phyloP scores from a whole-genome alignment of 1,140 invertebrate genomes.

The Grapholita molesta region DNA sequence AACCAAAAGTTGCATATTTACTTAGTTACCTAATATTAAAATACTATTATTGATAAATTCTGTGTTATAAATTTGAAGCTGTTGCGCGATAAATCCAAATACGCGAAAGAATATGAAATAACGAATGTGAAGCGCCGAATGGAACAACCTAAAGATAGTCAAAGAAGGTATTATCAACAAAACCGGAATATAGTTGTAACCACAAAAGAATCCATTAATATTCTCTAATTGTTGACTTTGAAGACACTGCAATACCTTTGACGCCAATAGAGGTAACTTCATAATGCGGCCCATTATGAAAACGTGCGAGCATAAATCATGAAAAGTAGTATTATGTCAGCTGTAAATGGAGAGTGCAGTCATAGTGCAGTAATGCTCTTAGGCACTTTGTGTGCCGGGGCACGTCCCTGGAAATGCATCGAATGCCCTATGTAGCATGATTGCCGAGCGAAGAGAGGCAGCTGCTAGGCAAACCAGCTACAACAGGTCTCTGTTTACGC shows the following conservation, averaged over 20 bases:
- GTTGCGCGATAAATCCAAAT: no score
- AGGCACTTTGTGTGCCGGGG: neutral
- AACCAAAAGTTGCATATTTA: slow-evolving; percentile 30
- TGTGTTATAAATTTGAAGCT: no score
- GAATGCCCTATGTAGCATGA: neutral
- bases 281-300: neutral
- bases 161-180: neutral
- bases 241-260: neutral
- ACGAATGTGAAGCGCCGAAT: no score
- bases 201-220: slow-evolving; percentile 6
- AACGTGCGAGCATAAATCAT: slow-evolving; percentile 7
- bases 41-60: no score
- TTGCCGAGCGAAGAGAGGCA: neutral
- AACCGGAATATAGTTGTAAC: neutral
- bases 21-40: no score
- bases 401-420: neutral
- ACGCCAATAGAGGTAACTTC: slow-evolving; percentile 7
- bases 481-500: neutral
- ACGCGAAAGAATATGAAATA: no score
- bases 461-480: neutral
- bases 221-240: slow-evolving; percentile 8
- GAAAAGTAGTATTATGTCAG: slow-evolving; percentile 7
- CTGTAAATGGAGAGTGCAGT: slow-evolving; percentile 13
- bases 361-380: neutral
- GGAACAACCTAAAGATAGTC: neutral